Conservation (phyloP, 2,888 invertebrate genomes). For the Trissonchulus latispiculum region DNA sequence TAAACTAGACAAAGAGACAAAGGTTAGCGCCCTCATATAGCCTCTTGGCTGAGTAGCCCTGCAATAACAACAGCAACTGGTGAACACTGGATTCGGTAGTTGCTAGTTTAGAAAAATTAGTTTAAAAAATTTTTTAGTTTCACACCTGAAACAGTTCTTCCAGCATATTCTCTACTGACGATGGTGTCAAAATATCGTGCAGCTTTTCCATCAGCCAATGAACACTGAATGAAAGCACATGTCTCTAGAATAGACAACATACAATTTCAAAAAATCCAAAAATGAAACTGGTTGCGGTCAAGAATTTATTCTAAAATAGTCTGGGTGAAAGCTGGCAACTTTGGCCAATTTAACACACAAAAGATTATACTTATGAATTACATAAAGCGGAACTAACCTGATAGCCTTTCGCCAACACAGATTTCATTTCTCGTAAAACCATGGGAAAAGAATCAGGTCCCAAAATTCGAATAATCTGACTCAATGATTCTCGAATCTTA, state of each 20-base stretch:
- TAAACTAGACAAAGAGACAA: not conserved
- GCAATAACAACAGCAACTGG: too few species aligned
- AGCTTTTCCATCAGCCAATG: conserved; percentile 68
- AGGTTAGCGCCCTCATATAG: too few species aligned
- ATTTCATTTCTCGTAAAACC: conserved; percentile 67
- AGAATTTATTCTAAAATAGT: too few species aligned
- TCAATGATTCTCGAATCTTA: conserved; percentile 75
- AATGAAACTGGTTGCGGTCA: conserved; percentile 14
- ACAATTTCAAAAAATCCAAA: conserved; percentile 14
- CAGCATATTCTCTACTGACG: too few species aligned
- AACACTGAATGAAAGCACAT: conserved; percentile 78
- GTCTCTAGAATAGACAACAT: conserved; percentile 43
- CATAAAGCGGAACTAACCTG: conserved; percentile 52
- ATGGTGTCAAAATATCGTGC: not conserved
- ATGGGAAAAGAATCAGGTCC: conserved; percentile 69
- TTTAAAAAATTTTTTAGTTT: too few species aligned
- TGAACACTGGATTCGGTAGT: too few species aligned
- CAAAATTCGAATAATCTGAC: conserved; percentile 72
- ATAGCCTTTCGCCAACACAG: conserved; percentile 72
- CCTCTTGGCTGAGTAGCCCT: too few species aligned
- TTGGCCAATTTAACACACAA: too few species aligned
- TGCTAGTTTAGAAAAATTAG: too few species aligned
- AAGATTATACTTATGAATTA: conserved; percentile 16
- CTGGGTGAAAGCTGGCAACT: too few species aligned
- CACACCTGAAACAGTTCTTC: too few species aligned